Evolutionary conservation across 2,888 invertebrate species (phyloP), one percentile per base, ranked within the genome.

Genomic region (Phortica magna): DNA sequence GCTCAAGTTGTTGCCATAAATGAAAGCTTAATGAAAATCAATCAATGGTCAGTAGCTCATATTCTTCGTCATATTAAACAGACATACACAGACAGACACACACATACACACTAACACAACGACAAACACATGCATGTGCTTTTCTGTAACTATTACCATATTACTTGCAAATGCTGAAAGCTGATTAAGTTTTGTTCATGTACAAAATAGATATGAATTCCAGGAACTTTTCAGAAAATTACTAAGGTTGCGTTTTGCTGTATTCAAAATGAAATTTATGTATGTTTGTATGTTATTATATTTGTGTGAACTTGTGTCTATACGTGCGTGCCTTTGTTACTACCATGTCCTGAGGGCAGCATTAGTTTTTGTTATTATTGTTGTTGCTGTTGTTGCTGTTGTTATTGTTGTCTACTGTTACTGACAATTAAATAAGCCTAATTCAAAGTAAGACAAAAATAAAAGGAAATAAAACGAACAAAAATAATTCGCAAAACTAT

Each of bases 401-500:
- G n/a, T n/a, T n/a, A n/a, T 55, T 55, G 55, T 55, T 55, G 31
- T 31, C 31, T 31, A 31, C 31, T 31, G 31, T 31, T 31, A 31
- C 31, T 31, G 31, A 31, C 31, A 31, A 31, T 31, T 31, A 65
- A 65, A n/a, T 39, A 39, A 53, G 14, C 31, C 2, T 22, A 22
- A 42, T 43, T 67, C 41, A 64, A 65, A 22, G 75, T 10, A 41
- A 53, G 31, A 75, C 65, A 17, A 72, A 67, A 57, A 57, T 1
- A 68, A 22, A 22, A 68, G 53, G 17, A 55, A 4, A 57, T 10
- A 70, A 72, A 43, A 77, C 70, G 67, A 1, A 73, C 42, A 22
- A 72, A 53, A 55, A 72, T 19, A 72, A 55, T 22, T 42, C n/a
- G 31, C 72, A 14, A 73, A 73, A 73, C 31, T 17, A 42, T 59